These are phyloP conservation scores for Phocoena sinus DNA, from an alignment of 2,113 vertebrate genomes.

Conservation along the genomic window DNA sequence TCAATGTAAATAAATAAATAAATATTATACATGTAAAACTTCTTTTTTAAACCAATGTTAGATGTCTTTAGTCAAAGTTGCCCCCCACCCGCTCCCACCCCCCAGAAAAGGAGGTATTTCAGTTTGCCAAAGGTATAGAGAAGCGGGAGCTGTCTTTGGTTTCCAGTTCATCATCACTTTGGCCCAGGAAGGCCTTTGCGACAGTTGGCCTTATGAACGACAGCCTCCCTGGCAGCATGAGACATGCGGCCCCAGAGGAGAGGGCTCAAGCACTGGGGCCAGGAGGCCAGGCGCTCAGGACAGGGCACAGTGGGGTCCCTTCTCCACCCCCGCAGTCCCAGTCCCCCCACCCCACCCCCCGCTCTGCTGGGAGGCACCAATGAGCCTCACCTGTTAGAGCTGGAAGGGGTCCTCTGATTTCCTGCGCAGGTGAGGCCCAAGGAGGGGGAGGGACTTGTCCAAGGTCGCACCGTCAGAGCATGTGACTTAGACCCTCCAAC, in stretches of 20 bases:
- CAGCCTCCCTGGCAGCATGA: background rate
- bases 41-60: background rate
- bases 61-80: background rate
- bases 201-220: background rate
- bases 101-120: background rate
- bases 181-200: background rate
- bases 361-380: background rate
- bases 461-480: background rate
- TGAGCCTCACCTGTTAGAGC: background rate
- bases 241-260: background rate
- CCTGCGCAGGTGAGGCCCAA: background rate
- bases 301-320: fast-evolving
- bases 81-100: no score
- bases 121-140: background rate
- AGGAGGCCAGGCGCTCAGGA: background rate
- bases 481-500: background rate
- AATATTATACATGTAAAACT: background rate
- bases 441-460: background rate
- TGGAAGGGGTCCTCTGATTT: background rate
- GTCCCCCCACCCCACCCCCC: background rate
- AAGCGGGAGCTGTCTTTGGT: background rate
- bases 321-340: background rate
- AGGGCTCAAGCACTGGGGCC: fast-evolving
- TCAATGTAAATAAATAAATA: background rate
- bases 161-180: background rate